A percentile compares a stretch with the other conserved stretches of the same genome.
phyloP scores from a whole-genome alignment of 2,797 vertebrate genomes.

The Pseudochaenichthys georgianus region DNA sequence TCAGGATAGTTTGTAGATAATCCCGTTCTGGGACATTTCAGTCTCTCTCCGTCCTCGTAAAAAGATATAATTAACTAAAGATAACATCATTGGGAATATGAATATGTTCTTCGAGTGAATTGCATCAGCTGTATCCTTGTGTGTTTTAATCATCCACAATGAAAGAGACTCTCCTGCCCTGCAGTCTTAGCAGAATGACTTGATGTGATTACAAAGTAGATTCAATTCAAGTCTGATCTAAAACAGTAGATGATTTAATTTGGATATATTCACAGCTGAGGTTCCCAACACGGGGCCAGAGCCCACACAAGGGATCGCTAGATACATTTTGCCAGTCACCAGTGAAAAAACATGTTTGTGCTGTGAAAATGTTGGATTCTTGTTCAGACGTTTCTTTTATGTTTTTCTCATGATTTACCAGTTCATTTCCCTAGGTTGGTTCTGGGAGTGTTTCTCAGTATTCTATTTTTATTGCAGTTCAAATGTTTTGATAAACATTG shows the following conservation, averaged over 20 bases:
- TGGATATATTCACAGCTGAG: neutral
- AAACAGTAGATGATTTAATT: slow-evolving; percentile 10
- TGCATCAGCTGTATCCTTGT: slow-evolving; percentile 53
- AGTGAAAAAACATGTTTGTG: neutral
- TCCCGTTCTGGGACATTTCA: slow-evolving; percentile 47
- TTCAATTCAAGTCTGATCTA: slow-evolving; percentile 14
- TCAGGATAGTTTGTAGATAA: slow-evolving; percentile 61
- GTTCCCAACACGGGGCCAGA: neutral
- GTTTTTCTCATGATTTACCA: no score
- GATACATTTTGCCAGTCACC: neutral
- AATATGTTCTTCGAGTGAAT: slow-evolving; percentile 33
- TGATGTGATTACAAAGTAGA: slow-evolving; percentile 26
- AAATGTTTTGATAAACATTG: neutral
- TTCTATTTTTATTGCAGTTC: neutral
- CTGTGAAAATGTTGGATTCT: neutral
- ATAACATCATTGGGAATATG: slow-evolving; percentile 50
- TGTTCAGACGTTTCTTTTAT: neutral
- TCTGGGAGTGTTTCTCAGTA: neutral
- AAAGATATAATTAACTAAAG: slow-evolving; percentile 60
- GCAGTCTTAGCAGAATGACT: slow-evolving; percentile 5
- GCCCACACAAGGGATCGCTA: neutral
- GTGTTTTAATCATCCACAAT: slow-evolving; percentile 33
- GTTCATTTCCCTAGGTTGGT: neutral
- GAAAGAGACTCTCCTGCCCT: slow-evolving; percentile 19
- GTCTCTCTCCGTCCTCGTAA: slow-evolving; percentile 31